phyloP scores from a whole-genome alignment of 2,797 vertebrate species.

The Anabacerthia variegaticeps region DNA sequence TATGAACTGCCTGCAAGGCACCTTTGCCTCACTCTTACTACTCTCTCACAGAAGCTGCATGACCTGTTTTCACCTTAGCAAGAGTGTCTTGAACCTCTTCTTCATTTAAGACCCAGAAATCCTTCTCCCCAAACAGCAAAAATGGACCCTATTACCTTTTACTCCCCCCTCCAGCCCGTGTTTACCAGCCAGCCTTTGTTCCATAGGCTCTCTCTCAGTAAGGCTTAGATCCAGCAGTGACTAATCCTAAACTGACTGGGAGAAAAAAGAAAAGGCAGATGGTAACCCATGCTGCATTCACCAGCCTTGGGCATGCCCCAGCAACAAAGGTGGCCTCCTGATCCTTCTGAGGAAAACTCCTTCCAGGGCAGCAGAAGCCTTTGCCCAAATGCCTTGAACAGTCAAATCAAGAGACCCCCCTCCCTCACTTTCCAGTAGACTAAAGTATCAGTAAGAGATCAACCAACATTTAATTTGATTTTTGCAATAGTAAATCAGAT shows the following conservation, averaged over 20 bases:
- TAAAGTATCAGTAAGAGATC: background rate
- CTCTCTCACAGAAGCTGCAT: background rate
- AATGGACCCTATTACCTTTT: background rate
- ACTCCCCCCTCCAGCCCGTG: background rate
- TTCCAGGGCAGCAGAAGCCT: background rate
- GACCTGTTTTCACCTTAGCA: background rate
- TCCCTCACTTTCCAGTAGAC: background rate
- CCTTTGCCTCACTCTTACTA: background rate
- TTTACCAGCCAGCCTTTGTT: background rate
- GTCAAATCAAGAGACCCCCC: background rate
- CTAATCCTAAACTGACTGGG: background rate
- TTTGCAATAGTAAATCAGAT: background rate
- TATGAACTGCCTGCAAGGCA: background rate
- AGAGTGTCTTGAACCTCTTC: background rate
- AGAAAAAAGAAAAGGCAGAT: background rate
- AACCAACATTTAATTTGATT: background rate
- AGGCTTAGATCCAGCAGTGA: background rate
- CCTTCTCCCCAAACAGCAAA: background rate
- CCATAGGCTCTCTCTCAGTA: background rate
- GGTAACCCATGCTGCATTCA: background rate
- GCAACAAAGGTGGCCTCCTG: background rate
- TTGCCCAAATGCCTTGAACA: background rate
- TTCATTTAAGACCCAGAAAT: background rate
- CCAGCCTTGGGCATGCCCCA: background rate
- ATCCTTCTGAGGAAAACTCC: background rate